Evolutionary conservation across 2,113 vertebrate genomes (phyloP), one percentile per base, ranked within the genome.

Genomic region (Falcunculus frontatus): DNA sequence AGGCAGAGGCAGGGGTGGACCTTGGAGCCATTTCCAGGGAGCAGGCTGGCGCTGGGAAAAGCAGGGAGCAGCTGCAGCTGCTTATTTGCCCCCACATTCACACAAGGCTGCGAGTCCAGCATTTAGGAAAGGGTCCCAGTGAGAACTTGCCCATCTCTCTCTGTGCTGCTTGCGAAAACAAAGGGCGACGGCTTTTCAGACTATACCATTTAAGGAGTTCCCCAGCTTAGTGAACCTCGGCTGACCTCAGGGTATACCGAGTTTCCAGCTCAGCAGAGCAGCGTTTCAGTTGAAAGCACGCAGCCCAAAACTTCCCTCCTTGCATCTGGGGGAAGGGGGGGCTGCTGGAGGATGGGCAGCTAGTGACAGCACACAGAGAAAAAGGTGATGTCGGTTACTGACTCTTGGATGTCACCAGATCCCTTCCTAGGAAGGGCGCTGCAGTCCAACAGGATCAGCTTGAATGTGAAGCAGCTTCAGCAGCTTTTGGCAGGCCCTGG

Each of bases 121-220:
- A 20, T 41, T 88, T 41, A 63, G 29, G 56, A 77, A 88, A 41
- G 17, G 16, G 39, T 53, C 42, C 23, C 5, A 1, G 4, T 30
- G 47, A 56, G 52, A 37, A 47, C 18, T 46, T 1, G 0, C 33
- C 72, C 52, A 59, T 63, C 27, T 33, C 10, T 67, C 52, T 18
- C 37, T 1, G 1, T 0, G 3, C 42, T 35, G 35, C 75, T 88
- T 6, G 0, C 22, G 10, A 55, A 84, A 64, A 74, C 2, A 5
- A 65, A 73, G 42, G 60, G 47, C 35, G 21, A 19, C 0, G 0
- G 59, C 64, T 84, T 81, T 89, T 56, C 62, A 90, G 69, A 59
- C 47, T 17, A 56, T 90, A 33, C 92, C 91, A 90, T 91, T 92
- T 94, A 93, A 93, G 82, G 93, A 94, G 93, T 89, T 95, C 90